Evolutionary conservation across 2,888 invertebrate species (phyloP), one percentile per base, ranked within the genome.

Genomic region (Trileptium ribeirensis): DNA sequence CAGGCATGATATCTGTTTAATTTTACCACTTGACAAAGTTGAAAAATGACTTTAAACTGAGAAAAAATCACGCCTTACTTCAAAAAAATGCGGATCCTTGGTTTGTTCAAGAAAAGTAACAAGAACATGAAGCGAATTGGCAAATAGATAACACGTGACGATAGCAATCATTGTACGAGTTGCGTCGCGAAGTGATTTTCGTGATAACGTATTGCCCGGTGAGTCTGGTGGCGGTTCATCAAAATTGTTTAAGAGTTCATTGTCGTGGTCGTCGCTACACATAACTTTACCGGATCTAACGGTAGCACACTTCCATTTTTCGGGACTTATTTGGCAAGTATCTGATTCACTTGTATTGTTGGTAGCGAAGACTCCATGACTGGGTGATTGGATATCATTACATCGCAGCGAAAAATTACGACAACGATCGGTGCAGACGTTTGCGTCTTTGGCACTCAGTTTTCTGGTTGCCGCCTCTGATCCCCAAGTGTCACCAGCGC

Each of bases 71-170:
- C 51, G 24, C 24, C 24, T 51, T 51, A 51, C 51, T 24, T 51
- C 51, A 51, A 75, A 75, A 75, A 75, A 75, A 3, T 39, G 34
- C 15, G 34, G 38, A 39, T 75, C 77, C n/a, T 75, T 75, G n/a
- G 77, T 75, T 38, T 85, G 84, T 79, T 86, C 86, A 82, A 84
- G 82, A 3, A 85, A 81, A 3, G 86, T 86, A 36, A 86, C 80
- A 74, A 84, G 74, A 40, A 85, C 75, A 80, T 86, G 84, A 67
- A 85, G 81, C 67, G 82, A 83, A 79, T 86, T 86, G 0, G 85
- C 83, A 67, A 85, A 82, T 24, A 86, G 81, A 79, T 86, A 85
- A 19, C 67, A 83, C 37, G 85, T 83, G 33, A 85, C 84, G 31
- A 85, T 82, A 0, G 85, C 85, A 3, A 83, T 83, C 75, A 85